A percentile compares a stretch with the other conserved stretches of the same genome.
phyloP scores from a whole-genome alignment of 35 echinoderm and acorn worm species.

The Patiria miniata region DNA sequence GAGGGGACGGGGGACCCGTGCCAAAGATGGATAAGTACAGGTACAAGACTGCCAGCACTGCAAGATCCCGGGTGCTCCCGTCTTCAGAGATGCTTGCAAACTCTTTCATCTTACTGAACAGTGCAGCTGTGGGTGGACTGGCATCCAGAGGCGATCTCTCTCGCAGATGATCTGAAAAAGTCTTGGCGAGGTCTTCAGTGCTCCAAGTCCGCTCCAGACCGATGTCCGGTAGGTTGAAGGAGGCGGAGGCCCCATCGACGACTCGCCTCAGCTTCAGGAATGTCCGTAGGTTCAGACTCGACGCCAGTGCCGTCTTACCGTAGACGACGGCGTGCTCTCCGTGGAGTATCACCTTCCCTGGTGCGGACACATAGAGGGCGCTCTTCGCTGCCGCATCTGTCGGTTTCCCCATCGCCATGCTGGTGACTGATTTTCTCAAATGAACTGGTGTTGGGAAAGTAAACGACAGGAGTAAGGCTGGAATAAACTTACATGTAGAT shows the following conservation, averaged over 20 bases:
- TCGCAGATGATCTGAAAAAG: conserved; percentile 45
- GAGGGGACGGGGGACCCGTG: not conserved
- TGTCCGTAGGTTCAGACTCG: conserved; percentile 81
- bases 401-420: too few relatives aligned
- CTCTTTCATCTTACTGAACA: conserved; percentile 42
- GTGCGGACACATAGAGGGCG: conserved; percentile 62
- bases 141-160: not conserved
- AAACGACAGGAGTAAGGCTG: too few relatives aligned
- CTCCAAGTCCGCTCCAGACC: conserved; percentile 55
- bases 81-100: conserved; percentile 49
- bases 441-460: too few relatives aligned
- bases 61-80: conserved; percentile 53
- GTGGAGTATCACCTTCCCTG: conserved; percentile 92
- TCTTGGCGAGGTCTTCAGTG: conserved; percentile 31
- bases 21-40: conserved; percentile 72
- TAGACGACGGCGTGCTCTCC: conserved; percentile 98
- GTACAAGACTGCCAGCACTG: conserved; percentile 80
- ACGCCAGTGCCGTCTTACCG: conserved; percentile 81
- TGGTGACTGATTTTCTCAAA: too few relatives aligned
- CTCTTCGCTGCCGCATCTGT: not conserved
- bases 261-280: conserved; percentile 35
- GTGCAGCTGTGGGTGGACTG: conserved; percentile 19
- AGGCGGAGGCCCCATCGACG: not conserved
- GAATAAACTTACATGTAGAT: too few relatives aligned
- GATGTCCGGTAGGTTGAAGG: conserved; percentile 74